Percentiles rank a stretch among this genome's conserved stretches.
Conservation (phyloP, 2,113 vertebrate species). For the Nerophis ophidion region DNA sequence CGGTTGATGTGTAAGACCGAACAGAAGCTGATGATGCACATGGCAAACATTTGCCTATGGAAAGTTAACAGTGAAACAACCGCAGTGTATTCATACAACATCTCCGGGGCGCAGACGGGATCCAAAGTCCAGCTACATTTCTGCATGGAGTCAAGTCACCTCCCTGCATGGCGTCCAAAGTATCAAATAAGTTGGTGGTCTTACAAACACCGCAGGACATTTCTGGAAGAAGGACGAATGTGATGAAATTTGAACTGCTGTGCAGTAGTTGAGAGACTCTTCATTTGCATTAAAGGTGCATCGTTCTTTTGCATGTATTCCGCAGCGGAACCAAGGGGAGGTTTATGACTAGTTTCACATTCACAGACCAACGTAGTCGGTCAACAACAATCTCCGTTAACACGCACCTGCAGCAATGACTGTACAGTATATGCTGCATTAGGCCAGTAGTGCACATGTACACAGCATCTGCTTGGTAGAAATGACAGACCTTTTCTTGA, state of each 20-base stretch:
- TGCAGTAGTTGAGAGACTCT: background rate
- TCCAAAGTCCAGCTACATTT: no score
- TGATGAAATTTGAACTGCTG: background rate
- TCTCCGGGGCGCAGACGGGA: no score
- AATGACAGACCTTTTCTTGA: no score
- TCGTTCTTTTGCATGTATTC: conserved; percentile 14
- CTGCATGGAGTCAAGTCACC: background rate
- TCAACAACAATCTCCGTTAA: no score
- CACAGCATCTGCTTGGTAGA: no score
- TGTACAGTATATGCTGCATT: no score
- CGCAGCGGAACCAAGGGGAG: no score
- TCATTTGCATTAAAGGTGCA: conserved; percentile 13
- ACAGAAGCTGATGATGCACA: background rate
- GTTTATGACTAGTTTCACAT: no score
- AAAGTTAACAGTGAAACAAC: background rate
- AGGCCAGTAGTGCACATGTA: no score
- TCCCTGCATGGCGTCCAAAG: conserved; percentile 10
- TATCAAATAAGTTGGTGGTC: background rate
- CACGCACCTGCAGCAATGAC: background rate
- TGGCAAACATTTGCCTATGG: background rate
- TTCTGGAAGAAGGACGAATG: background rate
- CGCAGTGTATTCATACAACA: no score
- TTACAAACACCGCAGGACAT: background rate
- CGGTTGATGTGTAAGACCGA: background rate
- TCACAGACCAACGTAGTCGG: no score